These are phyloP conservation scores for Sinhomidia bicolor DNA, from an alignment of 2,888 invertebrate genomes.

Conservation along the genomic window DNA sequence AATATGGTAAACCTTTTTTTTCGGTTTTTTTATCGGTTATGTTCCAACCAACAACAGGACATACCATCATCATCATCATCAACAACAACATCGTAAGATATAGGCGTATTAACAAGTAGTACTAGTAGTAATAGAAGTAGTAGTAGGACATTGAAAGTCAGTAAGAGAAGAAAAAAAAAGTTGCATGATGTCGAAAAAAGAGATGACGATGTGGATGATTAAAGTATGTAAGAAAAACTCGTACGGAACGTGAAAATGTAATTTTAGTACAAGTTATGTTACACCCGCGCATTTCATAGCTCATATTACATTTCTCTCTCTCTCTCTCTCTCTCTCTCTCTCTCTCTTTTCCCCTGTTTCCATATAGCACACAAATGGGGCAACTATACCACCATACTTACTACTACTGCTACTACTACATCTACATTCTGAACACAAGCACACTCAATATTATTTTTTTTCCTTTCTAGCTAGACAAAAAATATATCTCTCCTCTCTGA, in stretches of 20 bases:
- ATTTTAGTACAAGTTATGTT: constrained; percentile 46
- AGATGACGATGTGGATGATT: constrained; percentile 48
- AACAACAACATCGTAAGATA: no score
- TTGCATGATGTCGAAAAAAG: neutral
- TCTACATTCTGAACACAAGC: no score
- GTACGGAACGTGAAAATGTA: constrained; percentile 40
- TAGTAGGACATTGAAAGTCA: neutral
- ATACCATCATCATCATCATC: no score
- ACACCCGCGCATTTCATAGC: constrained; percentile 51
- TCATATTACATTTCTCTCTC: constrained; percentile 6
- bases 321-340: neutral
- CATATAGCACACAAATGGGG: neutral
- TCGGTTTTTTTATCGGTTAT: constrained; percentile 3
- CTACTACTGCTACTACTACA: no score
- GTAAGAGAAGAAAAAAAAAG: neutral
- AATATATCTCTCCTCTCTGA: no score
- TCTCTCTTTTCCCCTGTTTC: neutral
- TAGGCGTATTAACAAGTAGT: no score
- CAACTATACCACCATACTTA: no score
- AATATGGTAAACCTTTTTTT: neutral
- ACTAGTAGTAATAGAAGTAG: no score
- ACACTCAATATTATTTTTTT: constrained; percentile 21
- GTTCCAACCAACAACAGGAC: neutral
- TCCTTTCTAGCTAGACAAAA: no score
- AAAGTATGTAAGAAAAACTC: constrained; percentile 53